phyloP scores from a whole-genome alignment of 2,797 vertebrate species.

The Eulemur mongoz region DNA sequence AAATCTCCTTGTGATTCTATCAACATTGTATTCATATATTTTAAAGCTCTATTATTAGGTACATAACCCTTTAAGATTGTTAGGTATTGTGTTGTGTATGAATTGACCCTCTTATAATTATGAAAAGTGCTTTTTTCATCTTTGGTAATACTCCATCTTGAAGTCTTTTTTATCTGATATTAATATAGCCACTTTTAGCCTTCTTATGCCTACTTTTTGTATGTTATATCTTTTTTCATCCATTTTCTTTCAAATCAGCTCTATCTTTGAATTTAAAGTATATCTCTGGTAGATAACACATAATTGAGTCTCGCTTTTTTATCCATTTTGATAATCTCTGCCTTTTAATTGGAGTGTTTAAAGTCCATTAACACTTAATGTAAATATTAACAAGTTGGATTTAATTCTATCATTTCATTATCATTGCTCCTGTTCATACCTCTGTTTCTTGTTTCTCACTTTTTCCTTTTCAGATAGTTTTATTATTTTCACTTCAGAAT shows the following conservation, averaged over 20 bases:
- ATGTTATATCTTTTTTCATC: neutral
- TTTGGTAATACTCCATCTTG: neutral
- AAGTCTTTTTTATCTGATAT: neutral
- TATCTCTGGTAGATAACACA: neutral
- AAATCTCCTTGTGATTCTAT: neutral
- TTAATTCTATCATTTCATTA: neutral
- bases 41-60: neutral
- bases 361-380: neutral
- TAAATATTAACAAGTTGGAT: neutral
- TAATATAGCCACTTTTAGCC: neutral
- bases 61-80: neutral
- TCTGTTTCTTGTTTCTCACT: neutral
- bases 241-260: neutral
- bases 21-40: neutral
- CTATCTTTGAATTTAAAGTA: neutral
- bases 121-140: neutral
- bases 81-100: neutral
- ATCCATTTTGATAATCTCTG: neutral
- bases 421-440: neutral
- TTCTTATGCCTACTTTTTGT: neutral
- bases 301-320: neutral
- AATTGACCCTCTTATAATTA: neutral
- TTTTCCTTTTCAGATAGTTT: neutral
- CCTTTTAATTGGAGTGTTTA: neutral
- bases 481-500: neutral